Conservation (phyloP, 2,797 vertebrate species). For the Labeo calbasu region DNA sequence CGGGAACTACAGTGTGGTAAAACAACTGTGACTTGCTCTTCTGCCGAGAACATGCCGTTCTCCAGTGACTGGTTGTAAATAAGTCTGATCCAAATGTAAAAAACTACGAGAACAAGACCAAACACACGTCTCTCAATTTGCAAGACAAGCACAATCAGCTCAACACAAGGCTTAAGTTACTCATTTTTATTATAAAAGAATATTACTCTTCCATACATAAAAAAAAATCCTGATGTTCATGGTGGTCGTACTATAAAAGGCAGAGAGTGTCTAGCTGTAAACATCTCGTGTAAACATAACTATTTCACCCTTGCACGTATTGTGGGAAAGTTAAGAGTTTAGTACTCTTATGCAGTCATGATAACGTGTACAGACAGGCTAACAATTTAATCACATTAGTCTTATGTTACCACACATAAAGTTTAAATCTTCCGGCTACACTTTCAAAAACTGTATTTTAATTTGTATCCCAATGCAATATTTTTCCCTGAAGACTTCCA, state of each 20-base stretch:
- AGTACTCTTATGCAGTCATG: not conserved
- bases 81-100: not conserved
- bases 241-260: not conserved
- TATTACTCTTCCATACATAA: not conserved
- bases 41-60: constrained; percentile 54
- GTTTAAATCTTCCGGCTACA: not conserved
- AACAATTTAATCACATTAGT: not conserved
- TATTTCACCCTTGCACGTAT: no score
- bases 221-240: not conserved
- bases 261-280: not conserved
- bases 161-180: not conserved
- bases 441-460: not conserved
- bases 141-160: not conserved
- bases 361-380: not conserved
- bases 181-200: not conserved
- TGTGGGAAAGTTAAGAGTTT: not conserved
- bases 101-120: not conserved
- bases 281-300: not conserved
- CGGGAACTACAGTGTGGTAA: not conserved
- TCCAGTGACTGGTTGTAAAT: not conserved
- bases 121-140: not conserved
- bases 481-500: not conserved
- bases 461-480: not conserved
- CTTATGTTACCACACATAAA: not conserved
- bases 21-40: constrained; percentile 11